These are phyloP conservation scores for Phenganax marumi DNA, from an alignment of 92 coral and sea anemone species.

Conservation along the genomic window DNA sequence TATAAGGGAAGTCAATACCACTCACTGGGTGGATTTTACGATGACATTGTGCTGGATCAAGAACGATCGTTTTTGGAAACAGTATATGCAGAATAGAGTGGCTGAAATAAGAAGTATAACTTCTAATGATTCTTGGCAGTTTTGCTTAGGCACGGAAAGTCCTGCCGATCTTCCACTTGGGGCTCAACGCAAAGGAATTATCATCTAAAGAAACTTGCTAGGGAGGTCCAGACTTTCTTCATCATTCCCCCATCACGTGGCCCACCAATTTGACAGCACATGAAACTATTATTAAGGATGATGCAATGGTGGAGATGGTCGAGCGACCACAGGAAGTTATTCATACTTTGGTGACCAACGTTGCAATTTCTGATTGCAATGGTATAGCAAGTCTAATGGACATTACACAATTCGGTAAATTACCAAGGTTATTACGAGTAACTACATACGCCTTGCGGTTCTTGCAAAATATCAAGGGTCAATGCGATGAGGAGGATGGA, in stretches of 20 bases:
- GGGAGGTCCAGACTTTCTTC: neutral
- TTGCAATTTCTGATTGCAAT: neutral
- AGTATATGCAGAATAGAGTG: slow-evolving; percentile 23
- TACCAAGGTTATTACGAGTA: neutral
- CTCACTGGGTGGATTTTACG: slow-evolving; percentile 22
- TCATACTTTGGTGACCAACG: neutral
- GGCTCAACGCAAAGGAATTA: neutral
- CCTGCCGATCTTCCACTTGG: slow-evolving; percentile 11
- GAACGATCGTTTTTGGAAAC: slow-evolving; percentile 22
- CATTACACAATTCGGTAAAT: neutral
- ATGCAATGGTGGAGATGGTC: neutral
- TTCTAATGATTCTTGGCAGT: neutral
- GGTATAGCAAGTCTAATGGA: neutral
- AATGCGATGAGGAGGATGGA: no score
- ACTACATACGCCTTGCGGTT: neutral
- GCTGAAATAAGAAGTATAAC: slow-evolving; percentile 1
- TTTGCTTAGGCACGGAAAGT: neutral
- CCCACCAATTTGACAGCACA: neutral
- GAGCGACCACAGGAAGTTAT: neutral
- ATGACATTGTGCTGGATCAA: slow-evolving; percentile 16
- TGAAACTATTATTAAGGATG: neutral
- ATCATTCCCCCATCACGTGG: neutral
- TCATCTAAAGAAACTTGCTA: neutral
- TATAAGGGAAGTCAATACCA: neutral
- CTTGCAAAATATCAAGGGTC: neutral